Evolutionary conservation across 2,113 vertebrate species (phyloP).

Genomic region (Apistogramma diplotaenia): DNA sequence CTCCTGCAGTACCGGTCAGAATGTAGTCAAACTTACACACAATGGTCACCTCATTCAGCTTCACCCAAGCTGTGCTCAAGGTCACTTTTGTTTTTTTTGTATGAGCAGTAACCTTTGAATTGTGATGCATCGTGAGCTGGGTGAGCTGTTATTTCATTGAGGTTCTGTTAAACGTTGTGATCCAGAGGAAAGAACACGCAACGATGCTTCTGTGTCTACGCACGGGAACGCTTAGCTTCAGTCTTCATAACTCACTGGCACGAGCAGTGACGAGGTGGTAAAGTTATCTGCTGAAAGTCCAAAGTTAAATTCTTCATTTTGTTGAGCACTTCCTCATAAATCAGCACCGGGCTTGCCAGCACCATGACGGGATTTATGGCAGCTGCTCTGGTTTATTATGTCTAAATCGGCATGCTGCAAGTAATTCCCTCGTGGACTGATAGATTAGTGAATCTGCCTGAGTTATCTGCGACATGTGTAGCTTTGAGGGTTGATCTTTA

Average conservation of each 20-base stretch:
- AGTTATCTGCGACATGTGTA: background rate
- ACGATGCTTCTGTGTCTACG: background rate
- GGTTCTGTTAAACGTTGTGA: background rate
- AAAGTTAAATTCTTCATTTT: conserved; percentile 16
- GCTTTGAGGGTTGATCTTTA: background rate
- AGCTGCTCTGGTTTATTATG: background rate
- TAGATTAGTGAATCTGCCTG: background rate
- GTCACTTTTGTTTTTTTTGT: background rate
- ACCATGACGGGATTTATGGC: background rate
- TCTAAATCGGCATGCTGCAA: background rate
- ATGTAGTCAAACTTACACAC: background rate
- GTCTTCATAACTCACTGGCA: conserved; percentile 1
- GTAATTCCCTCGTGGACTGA: background rate
- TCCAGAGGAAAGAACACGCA: background rate
- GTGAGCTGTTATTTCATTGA: background rate
- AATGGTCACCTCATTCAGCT: background rate
- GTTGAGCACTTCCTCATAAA: background rate
- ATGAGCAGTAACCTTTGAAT: background rate
- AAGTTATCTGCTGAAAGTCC: conserved; percentile 47
- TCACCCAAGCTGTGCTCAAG: background rate
- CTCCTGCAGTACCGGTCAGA: background rate
- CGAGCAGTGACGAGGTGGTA: background rate
- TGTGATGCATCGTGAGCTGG: background rate
- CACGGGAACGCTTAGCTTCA: background rate
- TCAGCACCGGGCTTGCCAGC: background rate